Evolutionary conservation across 1,140 invertebrate species (phyloP).

Genomic region (Pseudomyrmex pallidus): DNA sequence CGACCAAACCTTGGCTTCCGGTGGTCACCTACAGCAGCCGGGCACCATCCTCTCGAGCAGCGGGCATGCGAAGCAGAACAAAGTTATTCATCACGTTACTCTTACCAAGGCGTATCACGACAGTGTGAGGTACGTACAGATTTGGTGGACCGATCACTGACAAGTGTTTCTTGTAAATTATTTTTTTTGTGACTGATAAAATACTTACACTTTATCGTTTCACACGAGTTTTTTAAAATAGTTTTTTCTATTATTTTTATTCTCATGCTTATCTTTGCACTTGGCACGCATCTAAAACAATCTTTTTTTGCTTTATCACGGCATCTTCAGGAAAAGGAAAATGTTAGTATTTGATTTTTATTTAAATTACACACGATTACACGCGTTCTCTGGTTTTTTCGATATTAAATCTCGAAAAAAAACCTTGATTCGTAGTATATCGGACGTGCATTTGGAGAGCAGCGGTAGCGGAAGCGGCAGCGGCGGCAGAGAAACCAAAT

Average conservation of each 20-base stretch:
- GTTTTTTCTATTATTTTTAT: neutral
- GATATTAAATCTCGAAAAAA: conserved; percentile 18
- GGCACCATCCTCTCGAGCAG: conserved; percentile 79
- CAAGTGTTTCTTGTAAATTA: too few relatives aligned
- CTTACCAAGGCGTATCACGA: conserved; percentile 82
- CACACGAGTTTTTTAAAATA: too few relatives aligned
- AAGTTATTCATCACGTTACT: conserved; percentile 82
- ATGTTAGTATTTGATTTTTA: conserved; percentile 58
- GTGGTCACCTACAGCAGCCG: conserved; percentile 79
- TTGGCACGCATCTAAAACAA: conserved; percentile 50
- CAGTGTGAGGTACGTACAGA: conserved; percentile 80
- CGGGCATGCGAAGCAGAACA: conserved; percentile 80
- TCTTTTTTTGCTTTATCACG: conserved; percentile 49
- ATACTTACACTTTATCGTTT: too few relatives aligned
- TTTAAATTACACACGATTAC: conserved; percentile 39
- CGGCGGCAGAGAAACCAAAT: conserved; percentile 87
- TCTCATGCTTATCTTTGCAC: conserved; percentile 54
- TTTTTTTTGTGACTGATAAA: neutral
- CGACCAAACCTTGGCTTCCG: conserved; percentile 83
- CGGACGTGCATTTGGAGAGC: conserved; percentile 84
- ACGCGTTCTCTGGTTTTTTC: neutral
- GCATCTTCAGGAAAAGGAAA: conserved; percentile 58
- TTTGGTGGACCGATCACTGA: too few relatives aligned
- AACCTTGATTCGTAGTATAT: conserved; percentile 75
- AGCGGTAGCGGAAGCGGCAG: conserved; percentile 83